Conservation (phyloP, 2,888 invertebrate species). For the Pegoplata infirma region DNA sequence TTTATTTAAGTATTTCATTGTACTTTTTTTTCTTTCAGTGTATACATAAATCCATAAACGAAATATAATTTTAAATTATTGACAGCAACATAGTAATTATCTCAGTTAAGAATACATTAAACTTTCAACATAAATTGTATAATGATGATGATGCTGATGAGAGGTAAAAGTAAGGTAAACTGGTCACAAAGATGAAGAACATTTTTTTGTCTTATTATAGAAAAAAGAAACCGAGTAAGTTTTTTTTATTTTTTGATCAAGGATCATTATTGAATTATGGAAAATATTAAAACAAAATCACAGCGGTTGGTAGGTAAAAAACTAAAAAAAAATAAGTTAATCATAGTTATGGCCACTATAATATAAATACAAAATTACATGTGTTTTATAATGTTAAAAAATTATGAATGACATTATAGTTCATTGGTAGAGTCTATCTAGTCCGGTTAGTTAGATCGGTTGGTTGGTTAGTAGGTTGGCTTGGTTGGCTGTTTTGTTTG, state of each 20-base stretch:
- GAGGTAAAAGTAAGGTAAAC: not conserved
- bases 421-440: not conserved
- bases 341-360: conserved; percentile 43
- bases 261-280: conserved; percentile 36
- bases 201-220: not conserved
- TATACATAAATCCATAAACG: not conserved
- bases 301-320: conserved; percentile 38
- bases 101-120: conserved; percentile 51
- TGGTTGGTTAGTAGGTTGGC: not conserved
- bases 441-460: too few relatives aligned
- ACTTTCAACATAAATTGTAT: conserved; percentile 50
- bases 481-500: too few relatives aligned
- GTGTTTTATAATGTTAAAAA: not conserved
- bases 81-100: conserved; percentile 57
- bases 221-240: conserved; percentile 22
- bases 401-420: not conserved
- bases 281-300: conserved; percentile 34
- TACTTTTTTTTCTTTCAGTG: not conserved
- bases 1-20: too few relatives aligned
- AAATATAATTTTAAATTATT: conserved; percentile 38
- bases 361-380: conserved; percentile 45
- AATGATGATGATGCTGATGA: too few relatives aligned
- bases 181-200: too few relatives aligned
- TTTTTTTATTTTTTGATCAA: conserved; percentile 29
- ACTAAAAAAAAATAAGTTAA: conserved; percentile 27